Evolutionary conservation across 2,797 vertebrate genomes (phyloP).

Genomic region (Mus minutoides): DNA sequence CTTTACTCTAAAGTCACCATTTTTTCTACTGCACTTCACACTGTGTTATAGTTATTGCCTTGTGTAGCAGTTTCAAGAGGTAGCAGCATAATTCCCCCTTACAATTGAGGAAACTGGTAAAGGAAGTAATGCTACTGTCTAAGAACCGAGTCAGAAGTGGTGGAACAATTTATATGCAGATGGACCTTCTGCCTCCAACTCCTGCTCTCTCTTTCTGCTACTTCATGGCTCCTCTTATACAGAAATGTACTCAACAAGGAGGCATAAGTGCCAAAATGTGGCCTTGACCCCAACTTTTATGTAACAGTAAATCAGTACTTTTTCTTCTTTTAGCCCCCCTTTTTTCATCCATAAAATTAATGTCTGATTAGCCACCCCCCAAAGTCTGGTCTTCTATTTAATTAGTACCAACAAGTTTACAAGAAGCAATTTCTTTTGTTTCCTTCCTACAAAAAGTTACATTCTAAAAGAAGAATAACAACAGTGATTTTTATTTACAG

Average conservation of each 20-base stretch:
- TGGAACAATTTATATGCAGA: not conserved
- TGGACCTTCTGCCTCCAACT: not conserved
- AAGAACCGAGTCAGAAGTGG: not conserved
- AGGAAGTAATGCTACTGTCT: slow-evolving; percentile 27
- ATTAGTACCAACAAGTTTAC: slow-evolving; percentile 1
- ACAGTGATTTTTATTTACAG: not conserved
- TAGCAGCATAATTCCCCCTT: slow-evolving; percentile 34
- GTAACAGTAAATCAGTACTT: not conserved
- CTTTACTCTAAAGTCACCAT: slow-evolving; percentile 4
- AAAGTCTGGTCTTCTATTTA: slow-evolving; percentile 44
- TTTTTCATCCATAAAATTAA: slow-evolving; percentile 56
- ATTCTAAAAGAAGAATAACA: slow-evolving; percentile 43
- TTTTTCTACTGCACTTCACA: slow-evolving; percentile 54
- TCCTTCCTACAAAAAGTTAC: slow-evolving; percentile 51
- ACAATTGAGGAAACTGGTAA: slow-evolving; percentile 40
- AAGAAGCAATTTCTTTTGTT: slow-evolving; percentile 52
- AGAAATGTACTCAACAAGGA: slow-evolving; percentile 24
- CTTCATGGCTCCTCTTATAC: not conserved
- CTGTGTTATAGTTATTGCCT: slow-evolving; percentile 38
- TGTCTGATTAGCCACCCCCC: not conserved
- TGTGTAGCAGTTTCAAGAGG: not conserved
- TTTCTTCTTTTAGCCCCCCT: slow-evolving; percentile 33
- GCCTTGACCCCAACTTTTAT: slow-evolving; percentile 15
- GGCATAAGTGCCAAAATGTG: not conserved
- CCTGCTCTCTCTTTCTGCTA: not conserved